Evolutionary conservation across 2,113 vertebrate genomes (phyloP).

Genomic region (Progne subis): DNA sequence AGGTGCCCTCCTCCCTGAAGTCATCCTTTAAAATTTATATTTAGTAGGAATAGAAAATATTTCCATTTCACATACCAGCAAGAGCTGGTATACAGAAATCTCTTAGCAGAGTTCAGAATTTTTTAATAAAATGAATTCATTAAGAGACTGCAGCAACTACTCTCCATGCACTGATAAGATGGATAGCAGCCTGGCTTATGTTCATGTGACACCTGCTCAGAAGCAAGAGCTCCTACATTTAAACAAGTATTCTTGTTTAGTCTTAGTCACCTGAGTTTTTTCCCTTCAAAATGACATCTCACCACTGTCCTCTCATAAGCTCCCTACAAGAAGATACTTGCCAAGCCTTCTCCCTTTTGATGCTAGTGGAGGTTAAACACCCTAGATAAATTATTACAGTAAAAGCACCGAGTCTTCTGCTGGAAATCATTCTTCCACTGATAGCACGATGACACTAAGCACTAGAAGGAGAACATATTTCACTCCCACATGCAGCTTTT

Average conservation of each 20-base stretch:
- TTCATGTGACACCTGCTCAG: background rate
- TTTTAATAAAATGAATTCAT: background rate
- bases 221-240: background rate
- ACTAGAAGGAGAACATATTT: constrained; percentile 23
- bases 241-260: background rate
- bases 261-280: background rate
- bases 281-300: background rate
- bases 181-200: background rate
- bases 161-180: background rate
- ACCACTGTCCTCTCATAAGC: fast-evolving
- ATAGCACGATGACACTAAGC: background rate
- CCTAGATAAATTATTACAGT: background rate
- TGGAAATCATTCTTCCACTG: constrained; percentile 32
- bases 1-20: background rate
- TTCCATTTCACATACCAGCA: background rate
- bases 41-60: background rate
- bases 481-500: background rate
- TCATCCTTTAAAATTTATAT: background rate
- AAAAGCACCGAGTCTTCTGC: background rate
- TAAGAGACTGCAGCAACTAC: background rate
- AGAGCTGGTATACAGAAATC: background rate
- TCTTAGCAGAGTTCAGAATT: background rate
- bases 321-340: background rate
- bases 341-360: background rate
- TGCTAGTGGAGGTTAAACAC: background rate